These are phyloP conservation scores for Pyrochroa serraticornis DNA, from an alignment of 2,888 invertebrate genomes.

Conservation along the genomic window DNA sequence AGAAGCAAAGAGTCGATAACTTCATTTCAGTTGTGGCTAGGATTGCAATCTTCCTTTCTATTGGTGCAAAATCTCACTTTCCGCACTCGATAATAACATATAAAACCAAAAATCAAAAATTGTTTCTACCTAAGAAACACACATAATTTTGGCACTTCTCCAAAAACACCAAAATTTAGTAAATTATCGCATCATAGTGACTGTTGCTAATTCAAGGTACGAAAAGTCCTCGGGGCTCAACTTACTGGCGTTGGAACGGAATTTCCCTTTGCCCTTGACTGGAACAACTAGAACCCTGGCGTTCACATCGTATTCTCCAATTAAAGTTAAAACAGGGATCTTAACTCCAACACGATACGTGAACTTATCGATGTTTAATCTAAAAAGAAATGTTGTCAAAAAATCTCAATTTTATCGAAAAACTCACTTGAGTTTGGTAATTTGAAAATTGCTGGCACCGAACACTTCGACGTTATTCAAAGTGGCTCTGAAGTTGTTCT, in stretches of 20 bases:
- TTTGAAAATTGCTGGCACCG: constrained; percentile 61
- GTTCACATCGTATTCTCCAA: constrained; percentile 66
- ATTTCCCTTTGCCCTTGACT: constrained; percentile 64
- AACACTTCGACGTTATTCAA: constrained; percentile 61
- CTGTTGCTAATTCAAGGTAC: no score
- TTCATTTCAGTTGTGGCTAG: no score
- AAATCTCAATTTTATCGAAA: not conserved
- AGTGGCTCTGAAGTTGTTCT: constrained; percentile 57
- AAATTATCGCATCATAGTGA: no score
- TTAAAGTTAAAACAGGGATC: constrained; percentile 63
- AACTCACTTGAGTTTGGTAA: constrained; percentile 63
- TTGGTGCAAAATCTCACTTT: no score
- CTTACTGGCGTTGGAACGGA: constrained; percentile 65
- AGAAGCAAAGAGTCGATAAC: no score
- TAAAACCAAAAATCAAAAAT: no score
- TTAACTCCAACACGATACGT: constrained; percentile 60
- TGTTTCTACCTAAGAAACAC: no score
- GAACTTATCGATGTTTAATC: constrained; percentile 61
- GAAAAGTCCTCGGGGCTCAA: not conserved
- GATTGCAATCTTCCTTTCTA: no score
- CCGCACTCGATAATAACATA: no score
- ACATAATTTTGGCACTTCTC: no score
- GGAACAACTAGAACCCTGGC: constrained; percentile 64
- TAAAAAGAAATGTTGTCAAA: constrained; percentile 43
- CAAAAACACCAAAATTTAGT: no score